phyloP scores from a whole-genome alignment of 2,797 vertebrate genomes.

The Euthynnus affinis region DNA sequence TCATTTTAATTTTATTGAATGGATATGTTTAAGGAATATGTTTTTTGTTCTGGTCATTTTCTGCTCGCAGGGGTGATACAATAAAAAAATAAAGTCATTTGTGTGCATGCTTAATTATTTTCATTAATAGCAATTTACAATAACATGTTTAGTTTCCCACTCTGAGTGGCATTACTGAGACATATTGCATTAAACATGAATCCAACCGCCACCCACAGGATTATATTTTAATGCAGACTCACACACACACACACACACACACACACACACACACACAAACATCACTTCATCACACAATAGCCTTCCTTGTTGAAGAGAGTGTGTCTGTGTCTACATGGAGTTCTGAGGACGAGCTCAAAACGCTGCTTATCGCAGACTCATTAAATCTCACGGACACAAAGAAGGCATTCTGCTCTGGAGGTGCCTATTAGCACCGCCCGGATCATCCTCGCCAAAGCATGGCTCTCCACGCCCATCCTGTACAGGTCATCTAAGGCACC shows the following conservation, averaged over 20 bases:
- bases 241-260: not conserved
- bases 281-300: conserved; percentile 68
- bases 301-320: conserved; percentile 67
- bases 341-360: conserved; percentile 45
- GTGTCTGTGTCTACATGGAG: conserved; percentile 58
- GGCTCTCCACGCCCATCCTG: conserved; percentile 13
- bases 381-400: conserved; percentile 82
- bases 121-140: conserved; percentile 19
- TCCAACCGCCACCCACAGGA: conserved; percentile 55
- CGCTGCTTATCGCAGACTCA: conserved; percentile 71
- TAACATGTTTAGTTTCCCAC: conserved; percentile 4
- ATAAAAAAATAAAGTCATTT: conserved; percentile 10
- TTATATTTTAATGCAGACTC: conserved; percentile 42
- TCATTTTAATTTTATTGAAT: not conserved
- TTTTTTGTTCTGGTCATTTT: too few species aligned
- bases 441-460: conserved; percentile 43
- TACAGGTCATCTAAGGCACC: conserved; percentile 42
- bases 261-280: conserved; percentile 52
- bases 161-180: conserved; percentile 21
- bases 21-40: not conserved
- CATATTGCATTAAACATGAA: conserved; percentile 50
- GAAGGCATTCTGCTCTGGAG: conserved; percentile 75
- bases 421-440: conserved; percentile 58
- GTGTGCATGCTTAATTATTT: conserved; percentile 16
- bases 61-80: not conserved